Evolutionary conservation across 2,888 invertebrate genomes (phyloP).

Genomic region (Taenaris catops): DNA sequence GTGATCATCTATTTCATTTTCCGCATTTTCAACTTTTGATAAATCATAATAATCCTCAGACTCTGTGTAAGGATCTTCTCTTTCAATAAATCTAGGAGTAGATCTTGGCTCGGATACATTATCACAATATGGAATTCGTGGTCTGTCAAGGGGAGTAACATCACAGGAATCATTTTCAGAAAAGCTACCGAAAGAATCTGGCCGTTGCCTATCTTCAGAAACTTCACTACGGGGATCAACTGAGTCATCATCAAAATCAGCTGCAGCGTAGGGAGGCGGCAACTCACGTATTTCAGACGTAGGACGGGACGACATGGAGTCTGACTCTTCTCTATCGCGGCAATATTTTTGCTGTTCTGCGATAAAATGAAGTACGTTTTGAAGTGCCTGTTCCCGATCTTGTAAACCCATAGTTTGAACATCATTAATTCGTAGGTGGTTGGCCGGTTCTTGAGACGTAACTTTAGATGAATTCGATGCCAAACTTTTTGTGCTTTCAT

Average conservation of each 20-base stretch:
- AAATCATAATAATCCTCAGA: constrained; percentile 62
- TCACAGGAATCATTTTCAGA: constrained; percentile 74
- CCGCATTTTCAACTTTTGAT: constrained; percentile 54
- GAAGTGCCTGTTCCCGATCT: constrained; percentile 84
- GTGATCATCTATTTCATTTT: constrained; percentile 65
- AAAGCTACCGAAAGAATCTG: constrained; percentile 70
- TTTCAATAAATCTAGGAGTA: constrained; percentile 67
- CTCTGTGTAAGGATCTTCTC: constrained; percentile 68
- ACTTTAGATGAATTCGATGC: constrained; percentile 86
- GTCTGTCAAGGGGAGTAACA: constrained; percentile 48
- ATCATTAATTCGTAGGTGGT: constrained; percentile 63
- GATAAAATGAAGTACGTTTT: constrained; percentile 87
- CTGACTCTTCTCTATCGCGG: constrained; percentile 78
- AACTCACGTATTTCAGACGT: constrained; percentile 80
- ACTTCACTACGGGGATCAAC: constrained; percentile 69
- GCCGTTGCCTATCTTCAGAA: constrained; percentile 66
- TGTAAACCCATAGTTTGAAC: constrained; percentile 69
- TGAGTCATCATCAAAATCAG: constrained; percentile 70
- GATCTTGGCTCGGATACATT: constrained; percentile 65
- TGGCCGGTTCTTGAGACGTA: constrained; percentile 74
- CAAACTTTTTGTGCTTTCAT: constrained; percentile 89
- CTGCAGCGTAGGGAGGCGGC: constrained; percentile 70
- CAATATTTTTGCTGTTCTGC: constrained; percentile 88
- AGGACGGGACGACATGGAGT: constrained; percentile 75
- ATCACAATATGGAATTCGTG: constrained; percentile 58